These are phyloP conservation scores for Odobenus rosmarus DNA, from an alignment of 2,113 vertebrate genomes.

Conservation along the genomic window DNA sequence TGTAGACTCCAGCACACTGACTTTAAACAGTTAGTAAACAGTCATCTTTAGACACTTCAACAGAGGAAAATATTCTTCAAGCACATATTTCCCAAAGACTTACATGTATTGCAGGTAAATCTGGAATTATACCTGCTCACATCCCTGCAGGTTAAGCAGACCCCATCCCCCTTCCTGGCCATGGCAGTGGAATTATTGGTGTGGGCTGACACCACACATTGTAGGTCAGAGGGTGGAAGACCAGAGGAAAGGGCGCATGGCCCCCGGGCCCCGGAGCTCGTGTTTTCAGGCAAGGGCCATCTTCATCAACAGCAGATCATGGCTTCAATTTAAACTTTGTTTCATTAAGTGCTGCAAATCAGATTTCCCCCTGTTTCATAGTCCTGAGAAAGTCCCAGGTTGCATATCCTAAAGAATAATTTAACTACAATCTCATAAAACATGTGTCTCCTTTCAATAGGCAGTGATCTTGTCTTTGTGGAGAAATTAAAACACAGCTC, in stretches of 20 bases:
- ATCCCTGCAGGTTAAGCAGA: rapidly evolving
- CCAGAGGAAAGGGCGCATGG: no score
- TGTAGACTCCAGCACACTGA: no score
- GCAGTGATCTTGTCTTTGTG: background rate
- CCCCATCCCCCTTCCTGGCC: no score
- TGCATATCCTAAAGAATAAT: background rate
- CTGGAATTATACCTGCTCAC: rapidly evolving
- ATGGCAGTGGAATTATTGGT: rapidly evolving
- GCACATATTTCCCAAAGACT: rapidly evolving
- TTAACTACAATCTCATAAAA: no score
- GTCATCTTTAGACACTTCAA: rapidly evolving
- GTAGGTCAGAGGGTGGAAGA: background rate
- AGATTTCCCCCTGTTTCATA: rapidly evolving
- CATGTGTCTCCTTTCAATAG: background rate
- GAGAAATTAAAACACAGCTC: background rate
- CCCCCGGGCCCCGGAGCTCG: rapidly evolving
- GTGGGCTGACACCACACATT: no score
- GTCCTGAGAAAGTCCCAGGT: background rate
- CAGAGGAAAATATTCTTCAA: background rate
- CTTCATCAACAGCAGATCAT: background rate
- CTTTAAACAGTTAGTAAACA: background rate
- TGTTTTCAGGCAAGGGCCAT: no score
- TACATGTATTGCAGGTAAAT: rapidly evolving
- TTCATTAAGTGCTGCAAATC: background rate
- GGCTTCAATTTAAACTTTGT: no score